Conservation (phyloP, 2,888 invertebrate species). For the Nezara viridula region DNA sequence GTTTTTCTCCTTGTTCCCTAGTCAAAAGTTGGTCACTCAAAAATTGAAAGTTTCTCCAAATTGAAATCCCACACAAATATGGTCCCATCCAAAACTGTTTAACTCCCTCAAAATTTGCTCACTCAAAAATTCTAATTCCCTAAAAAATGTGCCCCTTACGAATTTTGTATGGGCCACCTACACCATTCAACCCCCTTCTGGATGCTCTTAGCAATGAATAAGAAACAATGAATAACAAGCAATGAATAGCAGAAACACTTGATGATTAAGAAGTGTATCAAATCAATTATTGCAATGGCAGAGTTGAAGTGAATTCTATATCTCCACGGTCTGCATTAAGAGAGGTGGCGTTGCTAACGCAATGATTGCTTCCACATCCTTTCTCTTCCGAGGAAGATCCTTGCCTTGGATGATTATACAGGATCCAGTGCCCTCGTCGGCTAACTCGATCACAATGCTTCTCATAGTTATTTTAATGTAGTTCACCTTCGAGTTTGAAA, state of each 20-base stretch:
- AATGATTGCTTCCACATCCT: conserved; percentile 16
- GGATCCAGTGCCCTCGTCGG: neutral
- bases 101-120: no score
- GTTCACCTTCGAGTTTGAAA: neutral
- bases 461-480: neutral
- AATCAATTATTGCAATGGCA: neutral
- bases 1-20: no score
- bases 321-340: neutral
- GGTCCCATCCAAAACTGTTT: no score
- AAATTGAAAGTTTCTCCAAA: no score
- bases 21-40: no score
- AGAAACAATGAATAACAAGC: no score
- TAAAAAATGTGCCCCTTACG: no score
- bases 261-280: neutral
- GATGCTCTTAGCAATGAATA: no score
- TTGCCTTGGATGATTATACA: neutral
- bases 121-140: no score
- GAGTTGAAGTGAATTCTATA: neutral
- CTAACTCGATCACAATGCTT: neutral
- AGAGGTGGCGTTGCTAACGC: neutral
- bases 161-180: no score
- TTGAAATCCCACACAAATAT: no score
- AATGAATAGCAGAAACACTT: neutral
- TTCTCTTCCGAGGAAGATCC: conserved; percentile 36
- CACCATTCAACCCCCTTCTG: no score